Conservation (phyloP, 2,113 vertebrate genomes). For the Pavo muticus region DNA sequence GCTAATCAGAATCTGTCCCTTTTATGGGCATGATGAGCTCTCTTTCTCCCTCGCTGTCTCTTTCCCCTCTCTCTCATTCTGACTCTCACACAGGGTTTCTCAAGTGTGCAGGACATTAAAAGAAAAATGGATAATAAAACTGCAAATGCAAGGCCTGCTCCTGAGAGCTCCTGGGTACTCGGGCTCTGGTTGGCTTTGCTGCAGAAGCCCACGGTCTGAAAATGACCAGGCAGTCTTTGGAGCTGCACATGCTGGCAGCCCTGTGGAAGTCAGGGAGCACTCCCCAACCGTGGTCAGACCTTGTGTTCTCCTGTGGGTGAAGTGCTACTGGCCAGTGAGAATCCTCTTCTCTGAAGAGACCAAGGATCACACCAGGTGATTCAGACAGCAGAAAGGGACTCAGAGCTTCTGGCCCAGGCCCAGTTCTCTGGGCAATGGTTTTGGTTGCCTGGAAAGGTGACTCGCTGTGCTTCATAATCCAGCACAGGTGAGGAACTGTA, state of each 20-base stretch:
- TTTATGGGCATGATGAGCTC: conserved; percentile 71
- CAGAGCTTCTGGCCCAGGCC: neutral
- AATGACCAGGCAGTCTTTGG: neutral
- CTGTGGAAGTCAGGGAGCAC: neutral
- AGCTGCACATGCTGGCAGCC: neutral
- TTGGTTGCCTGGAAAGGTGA: neutral
- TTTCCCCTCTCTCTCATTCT: conserved; percentile 54
- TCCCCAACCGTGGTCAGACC: neutral
- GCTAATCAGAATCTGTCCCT: conserved; percentile 78
- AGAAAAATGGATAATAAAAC: conserved; percentile 78
- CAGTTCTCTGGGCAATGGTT: neutral
- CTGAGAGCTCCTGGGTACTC: conserved; percentile 21
- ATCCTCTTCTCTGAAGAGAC: neutral
- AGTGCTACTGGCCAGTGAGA: neutral
- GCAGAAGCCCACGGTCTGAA: neutral
- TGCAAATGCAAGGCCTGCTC: conserved; percentile 67
- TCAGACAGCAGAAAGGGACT: neutral
- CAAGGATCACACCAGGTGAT: neutral
- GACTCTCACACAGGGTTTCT: conserved; percentile 70
- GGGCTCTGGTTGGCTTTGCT: neutral
- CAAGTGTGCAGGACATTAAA: conserved; percentile 78
- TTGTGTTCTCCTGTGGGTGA: neutral
- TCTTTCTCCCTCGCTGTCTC: neutral
- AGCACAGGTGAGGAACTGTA: neutral
- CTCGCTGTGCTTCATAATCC: neutral